Base-by-base conservation (phyloP, 2,888 invertebrate genomes). In the Drosophila imparisetae region DNA sequence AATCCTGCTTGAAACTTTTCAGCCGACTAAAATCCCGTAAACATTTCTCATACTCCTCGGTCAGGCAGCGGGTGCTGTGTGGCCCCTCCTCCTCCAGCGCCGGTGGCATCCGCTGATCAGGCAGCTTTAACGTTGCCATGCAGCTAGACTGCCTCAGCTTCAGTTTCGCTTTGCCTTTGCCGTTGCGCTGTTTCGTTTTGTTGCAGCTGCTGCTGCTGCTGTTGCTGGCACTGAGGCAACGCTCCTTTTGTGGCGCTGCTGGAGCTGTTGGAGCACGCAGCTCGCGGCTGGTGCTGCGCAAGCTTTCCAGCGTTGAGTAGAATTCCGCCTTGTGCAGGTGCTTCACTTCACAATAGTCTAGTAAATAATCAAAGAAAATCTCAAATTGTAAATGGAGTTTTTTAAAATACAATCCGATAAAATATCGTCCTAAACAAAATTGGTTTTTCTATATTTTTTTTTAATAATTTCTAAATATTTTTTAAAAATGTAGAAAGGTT, bases 241-340 rank as follows among this genome's bases (percentile, higher is more conserved):
- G 59, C 65, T 86, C 75, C 27, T 64, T 73, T 13, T 30, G 40
- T 15, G 45, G 24, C 45, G 45, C 45, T 24, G 15, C 24, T 45
- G 24, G 21, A 8, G 42, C n/a, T 18, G 38, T 60, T 13, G 63
- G 32, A 5, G 87, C 74, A 30, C 91, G 87, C 13, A 91, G 69
- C 49, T 91, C 83, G 21, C 85, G 88, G 53, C 91, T 92, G 32
- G 91, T 92, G n/a, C 84, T 83, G 24, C 90, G 90, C 29, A 92
- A 80, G 4, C 83, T 94, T 91, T 96, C 95, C 59, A 97, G 91
- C 40, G 95, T 95, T 18, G 95, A 95, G 90, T 96, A 96, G 91
- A 97, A 97, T 85, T 97, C 96, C 66, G 95, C 95, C 71, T 95
- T 95, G 0, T 96, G 95, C 77, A 97, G 93, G 92, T 97, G 96